Percentiles rank a stretch among this genome's conserved stretches.
phyloP scores from a whole-genome alignment of 2,888 invertebrate species.

The Thyatira batis region DNA sequence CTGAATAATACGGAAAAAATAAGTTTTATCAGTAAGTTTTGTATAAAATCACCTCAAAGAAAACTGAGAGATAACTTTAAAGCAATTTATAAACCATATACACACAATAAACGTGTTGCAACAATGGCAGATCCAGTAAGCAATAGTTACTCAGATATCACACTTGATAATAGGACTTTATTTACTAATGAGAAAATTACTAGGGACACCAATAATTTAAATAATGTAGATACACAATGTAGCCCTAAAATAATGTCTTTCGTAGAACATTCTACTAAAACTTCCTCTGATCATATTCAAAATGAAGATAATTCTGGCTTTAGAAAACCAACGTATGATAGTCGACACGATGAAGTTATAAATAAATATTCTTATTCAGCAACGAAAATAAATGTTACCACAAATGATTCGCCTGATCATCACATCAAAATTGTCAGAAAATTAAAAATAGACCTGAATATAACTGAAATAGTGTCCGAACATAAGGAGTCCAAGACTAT shows the following conservation, averaged over 20 bases:
- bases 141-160: neutral
- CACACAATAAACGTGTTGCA: neutral
- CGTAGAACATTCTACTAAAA: neutral
- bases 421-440: constrained; percentile 52
- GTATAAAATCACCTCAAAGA: neutral
- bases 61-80: neutral
- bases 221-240: neutral
- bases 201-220: neutral
- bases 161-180: neutral
- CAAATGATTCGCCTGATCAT: constrained; percentile 37
- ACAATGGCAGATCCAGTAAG: neutral
- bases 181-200: neutral
- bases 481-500: constrained; percentile 10
- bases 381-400: constrained; percentile 48
- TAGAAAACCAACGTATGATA: neutral
- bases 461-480: constrained; percentile 50
- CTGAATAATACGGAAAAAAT: neutral
- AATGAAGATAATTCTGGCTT: neutral
- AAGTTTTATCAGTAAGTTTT: neutral
- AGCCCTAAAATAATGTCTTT: neutral
- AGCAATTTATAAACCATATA: neutral
- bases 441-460: constrained; percentile 57
- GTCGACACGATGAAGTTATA: constrained; percentile 16
- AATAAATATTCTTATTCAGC: constrained; percentile 48
- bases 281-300: neutral